Evolutionary conservation across 2,888 invertebrate genomes (phyloP), one percentile per base, ranked within the genome.

Genomic region (Cantharis flavilabris): DNA sequence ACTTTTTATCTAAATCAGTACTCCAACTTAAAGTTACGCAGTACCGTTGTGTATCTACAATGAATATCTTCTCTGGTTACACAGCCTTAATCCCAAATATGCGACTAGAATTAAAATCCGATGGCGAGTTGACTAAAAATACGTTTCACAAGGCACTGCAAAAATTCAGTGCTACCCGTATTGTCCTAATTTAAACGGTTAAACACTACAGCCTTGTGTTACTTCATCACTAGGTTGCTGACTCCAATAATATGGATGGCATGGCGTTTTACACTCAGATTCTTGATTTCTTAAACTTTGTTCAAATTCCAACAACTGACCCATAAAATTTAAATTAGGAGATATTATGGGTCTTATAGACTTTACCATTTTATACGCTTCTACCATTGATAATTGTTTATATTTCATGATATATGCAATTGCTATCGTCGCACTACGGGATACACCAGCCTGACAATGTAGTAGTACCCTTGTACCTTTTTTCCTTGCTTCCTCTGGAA

Each of bases 361-460:
- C 87, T 96, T 95, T 75, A 98, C 98, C 86, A 94, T 92, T 84
- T 94, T 93, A 89, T 95, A 97, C 0, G 97, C 97, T 86, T 98
- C 96, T 67, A 95, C 92, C 90, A 95, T 95, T 62, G 94, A 93
- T 87, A 97, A 88, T 78, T 93, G 92, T 86, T 94, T 94, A 89
- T 96, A 95, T 84, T 95, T 94, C 96, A 98, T 97, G 84, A 98
- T 92, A 90, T 96, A 98, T 70, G 98, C 97, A 86, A 98, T 97
- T 85, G 97, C 97, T 86, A 98, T 93, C 80, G 98, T 98, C 80
- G 98, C 97, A 81, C 97, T 97, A 82, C 98, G 92, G 74, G 97
- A 98, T 71, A 98, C 96, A 72, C 98, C 98, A 71, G 97, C 98
- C 86, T 98, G 98, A 88, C 98, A 98, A 89, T 98, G 98, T 78